A percentile compares a stretch with the other conserved stretches of the same genome.
phyloP scores from a whole-genome alignment of 2,113 vertebrate species.

The Chaetorhynchus papuensis region DNA sequence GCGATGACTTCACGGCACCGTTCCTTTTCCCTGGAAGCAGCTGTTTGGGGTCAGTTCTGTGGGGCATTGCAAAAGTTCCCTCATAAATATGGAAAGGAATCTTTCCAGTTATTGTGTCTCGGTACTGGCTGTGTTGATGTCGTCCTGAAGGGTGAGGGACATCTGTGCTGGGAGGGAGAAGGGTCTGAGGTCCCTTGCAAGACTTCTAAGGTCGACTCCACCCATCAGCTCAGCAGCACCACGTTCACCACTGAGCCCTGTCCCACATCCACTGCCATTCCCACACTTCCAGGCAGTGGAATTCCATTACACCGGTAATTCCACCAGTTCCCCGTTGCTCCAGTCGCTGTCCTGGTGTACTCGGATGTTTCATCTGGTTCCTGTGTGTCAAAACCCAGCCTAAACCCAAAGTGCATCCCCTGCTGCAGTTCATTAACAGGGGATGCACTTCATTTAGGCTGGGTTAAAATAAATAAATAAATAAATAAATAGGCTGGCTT shows the following conservation, averaged over 20 bases:
- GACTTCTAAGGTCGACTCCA: neutral
- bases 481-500: no score
- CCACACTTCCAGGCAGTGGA: accelerated
- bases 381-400: neutral
- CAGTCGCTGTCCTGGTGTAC: accelerated
- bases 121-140: accelerated
- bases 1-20: neutral
- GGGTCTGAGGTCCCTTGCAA: neutral
- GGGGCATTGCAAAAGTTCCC: neutral
- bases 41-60: neutral
- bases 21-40: neutral
- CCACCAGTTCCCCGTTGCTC: neutral
- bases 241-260: neutral
- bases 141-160: neutral
- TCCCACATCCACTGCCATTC: neutral
- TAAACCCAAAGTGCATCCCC: neutral
- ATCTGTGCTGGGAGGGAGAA: neutral
- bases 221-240: accelerated
- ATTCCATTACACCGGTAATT: no score
- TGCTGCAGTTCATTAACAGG: no score
- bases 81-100: accelerated
- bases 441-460: no score
- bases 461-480: no score
- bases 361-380: neutral
- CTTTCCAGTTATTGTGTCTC: accelerated